Evolutionary conservation across 1,140 invertebrate genomes (phyloP).

Genomic region (Drosophila tropicalis): DNA sequence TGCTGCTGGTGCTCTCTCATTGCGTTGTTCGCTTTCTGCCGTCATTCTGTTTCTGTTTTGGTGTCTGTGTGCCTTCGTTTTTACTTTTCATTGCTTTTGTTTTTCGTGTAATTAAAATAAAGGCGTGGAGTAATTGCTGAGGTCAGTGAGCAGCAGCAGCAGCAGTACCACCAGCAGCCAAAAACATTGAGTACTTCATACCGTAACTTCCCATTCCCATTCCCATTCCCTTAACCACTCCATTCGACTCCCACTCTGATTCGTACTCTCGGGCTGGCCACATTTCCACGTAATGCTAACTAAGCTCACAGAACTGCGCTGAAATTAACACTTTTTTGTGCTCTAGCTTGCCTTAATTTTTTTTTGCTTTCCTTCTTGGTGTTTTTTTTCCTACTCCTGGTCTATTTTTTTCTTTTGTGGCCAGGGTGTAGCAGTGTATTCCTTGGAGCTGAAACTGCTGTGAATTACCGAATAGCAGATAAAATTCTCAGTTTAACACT

Average conservation of each 20-base stretch:
- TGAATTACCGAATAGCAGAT: slow-evolving; percentile 78
- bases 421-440: slow-evolving; percentile 48
- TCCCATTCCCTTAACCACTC: neutral
- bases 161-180: slow-evolving; percentile 25
- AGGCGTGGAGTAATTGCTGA: slow-evolving; percentile 81
- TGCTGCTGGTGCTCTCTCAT: slow-evolving; percentile 38
- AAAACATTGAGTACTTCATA: slow-evolving; percentile 31
- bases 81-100: slow-evolving; percentile 80
- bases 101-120: slow-evolving; percentile 80
- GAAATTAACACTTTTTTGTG: slow-evolving; percentile 78
- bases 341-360: slow-evolving; percentile 35
- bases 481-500: slow-evolving; percentile 82
- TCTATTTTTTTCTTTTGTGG: slow-evolving; percentile 8
- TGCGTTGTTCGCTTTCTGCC: slow-evolving; percentile 29
- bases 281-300: slow-evolving; percentile 68
- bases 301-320: slow-evolving; percentile 60
- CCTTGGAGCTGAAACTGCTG: slow-evolving; percentile 60
- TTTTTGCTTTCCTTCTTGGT: slow-evolving; percentile 18
- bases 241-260: neutral
- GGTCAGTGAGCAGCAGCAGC: slow-evolving; percentile 64
- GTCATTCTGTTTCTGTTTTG: slow-evolving; percentile 3
- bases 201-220: neutral
- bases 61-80: slow-evolving; percentile 44
- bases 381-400: neutral
- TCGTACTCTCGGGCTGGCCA: no score